A percentile compares a stretch with the other conserved stretches of the same genome.
phyloP scores from a whole-genome alignment of 2,113 vertebrate species.

The Trichechus manatus region DNA sequence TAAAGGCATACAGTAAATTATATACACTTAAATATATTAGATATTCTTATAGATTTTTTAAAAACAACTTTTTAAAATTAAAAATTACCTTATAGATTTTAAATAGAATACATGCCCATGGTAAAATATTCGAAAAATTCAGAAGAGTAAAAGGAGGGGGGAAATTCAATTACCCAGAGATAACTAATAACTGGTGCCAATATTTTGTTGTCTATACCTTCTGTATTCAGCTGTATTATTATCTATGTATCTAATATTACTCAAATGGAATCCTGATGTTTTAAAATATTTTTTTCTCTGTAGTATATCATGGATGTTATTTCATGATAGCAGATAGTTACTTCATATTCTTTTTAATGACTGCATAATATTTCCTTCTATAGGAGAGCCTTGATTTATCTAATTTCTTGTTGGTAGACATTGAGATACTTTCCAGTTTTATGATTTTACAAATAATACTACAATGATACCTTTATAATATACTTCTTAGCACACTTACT shows the following conservation, averaged over 20 bases:
- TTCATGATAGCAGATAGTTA: neutral
- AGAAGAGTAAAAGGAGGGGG: constrained; percentile 15
- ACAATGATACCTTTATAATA: neutral
- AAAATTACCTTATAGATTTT: neutral
- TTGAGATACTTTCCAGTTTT: constrained; percentile 23
- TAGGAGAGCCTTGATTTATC: neutral
- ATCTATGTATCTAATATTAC: neutral
- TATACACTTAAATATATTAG: constrained; percentile 18
- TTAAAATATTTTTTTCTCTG: neutral
- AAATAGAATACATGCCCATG: neutral
- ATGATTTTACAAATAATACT: constrained; percentile 39
- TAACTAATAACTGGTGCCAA: neutral
- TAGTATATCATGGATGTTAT: neutral
- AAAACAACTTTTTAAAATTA: neutral
- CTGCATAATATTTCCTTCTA: neutral
- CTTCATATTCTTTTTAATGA: constrained; percentile 24
- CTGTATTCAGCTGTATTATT: neutral
- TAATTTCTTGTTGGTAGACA: neutral
- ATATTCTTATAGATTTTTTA: neutral
- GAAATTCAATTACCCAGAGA: neutral
- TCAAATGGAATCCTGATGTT: neutral
- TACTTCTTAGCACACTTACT: neutral
- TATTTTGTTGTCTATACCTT: neutral
- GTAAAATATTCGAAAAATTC: neutral
- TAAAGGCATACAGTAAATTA: neutral